A percentile compares a stretch with the other conserved stretches of the same genome.
Evolutionary conservation across 2,888 invertebrate species (phyloP).

Genomic region (Syrphus vitripennis): DNA sequence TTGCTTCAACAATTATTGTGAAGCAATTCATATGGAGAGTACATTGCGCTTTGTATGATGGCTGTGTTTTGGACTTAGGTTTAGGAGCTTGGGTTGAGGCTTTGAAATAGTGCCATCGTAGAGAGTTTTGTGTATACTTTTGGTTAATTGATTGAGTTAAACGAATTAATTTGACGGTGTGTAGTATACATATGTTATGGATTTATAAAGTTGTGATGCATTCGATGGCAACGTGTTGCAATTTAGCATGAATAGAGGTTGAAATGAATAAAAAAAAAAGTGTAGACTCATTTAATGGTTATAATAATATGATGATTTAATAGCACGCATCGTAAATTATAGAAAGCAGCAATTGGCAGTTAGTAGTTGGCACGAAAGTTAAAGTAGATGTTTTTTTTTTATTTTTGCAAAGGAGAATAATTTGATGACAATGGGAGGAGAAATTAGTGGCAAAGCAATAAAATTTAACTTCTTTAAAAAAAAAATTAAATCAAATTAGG

Average conservation of each 20-base stretch:
- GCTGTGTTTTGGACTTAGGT: neutral
- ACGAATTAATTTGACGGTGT: conserved; percentile 43
- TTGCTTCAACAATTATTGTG: conserved; percentile 66
- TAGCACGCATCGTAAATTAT: neutral
- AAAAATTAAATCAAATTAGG: too few relatives aligned
- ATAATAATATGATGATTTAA: neutral
- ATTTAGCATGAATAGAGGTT: neutral
- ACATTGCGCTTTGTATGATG: conserved; percentile 14
- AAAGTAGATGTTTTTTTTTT: too few relatives aligned
- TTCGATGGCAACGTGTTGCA: conserved; percentile 32
- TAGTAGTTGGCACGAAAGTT: neutral
- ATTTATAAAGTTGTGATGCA: too few relatives aligned
- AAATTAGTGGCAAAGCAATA: too few relatives aligned
- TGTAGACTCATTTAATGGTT: neutral
- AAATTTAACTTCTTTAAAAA: too few relatives aligned
- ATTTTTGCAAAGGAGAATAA: too few relatives aligned
- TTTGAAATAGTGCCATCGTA: neutral
- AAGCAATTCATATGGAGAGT: conserved; percentile 45
- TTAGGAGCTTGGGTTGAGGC: neutral
- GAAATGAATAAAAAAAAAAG: neutral
- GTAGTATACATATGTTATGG: too few relatives aligned
- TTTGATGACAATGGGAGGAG: neutral
- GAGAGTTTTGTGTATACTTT: conserved; percentile 25
- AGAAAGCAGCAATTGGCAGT: too few relatives aligned
- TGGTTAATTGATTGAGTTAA: conserved; percentile 65